These are phyloP conservation scores for Phorcus lineatus DNA, from an alignment of 2,888 invertebrate species.

Conservation along the genomic window DNA sequence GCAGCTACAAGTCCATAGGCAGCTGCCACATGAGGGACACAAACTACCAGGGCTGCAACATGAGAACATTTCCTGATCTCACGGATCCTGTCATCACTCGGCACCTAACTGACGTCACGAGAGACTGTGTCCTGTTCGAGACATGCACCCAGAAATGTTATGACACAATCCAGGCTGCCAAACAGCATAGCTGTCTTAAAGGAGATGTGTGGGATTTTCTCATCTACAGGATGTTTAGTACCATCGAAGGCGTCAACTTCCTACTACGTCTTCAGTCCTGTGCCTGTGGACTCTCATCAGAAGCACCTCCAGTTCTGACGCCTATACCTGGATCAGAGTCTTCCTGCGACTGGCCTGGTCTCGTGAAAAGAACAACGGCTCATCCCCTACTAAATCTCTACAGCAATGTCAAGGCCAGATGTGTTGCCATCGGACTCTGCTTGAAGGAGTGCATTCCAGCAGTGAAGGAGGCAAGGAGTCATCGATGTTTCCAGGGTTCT, in stretches of 20 bases:
- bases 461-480: not conserved
- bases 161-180: conserved; percentile 30
- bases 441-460: not conserved
- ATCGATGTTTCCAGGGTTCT: not conserved
- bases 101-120: not conserved
- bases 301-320: not conserved
- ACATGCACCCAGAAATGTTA: conserved; percentile 38
- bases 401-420: not conserved
- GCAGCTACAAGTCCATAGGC: conserved; percentile 47
- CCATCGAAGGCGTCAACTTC: not conserved
- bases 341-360: not conserved
- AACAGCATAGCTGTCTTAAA: conserved; percentile 44
- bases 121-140: not conserved
- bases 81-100: not conserved
- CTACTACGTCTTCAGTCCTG: not conserved
- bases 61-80: not conserved
- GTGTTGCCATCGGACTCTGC: not conserved
- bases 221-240: not conserved
- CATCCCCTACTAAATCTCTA: not conserved
- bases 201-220: conserved; percentile 49
- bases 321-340: not conserved
- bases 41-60: not conserved
- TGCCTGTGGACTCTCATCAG: not conserved
- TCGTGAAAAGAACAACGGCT: not conserved
- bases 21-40: not conserved